A percentile compares a stretch with the other conserved stretches of the same genome.
These are phyloP conservation scores for Pediacus dermestoides DNA, from an alignment of 2,888 invertebrate species.

Conservation along the genomic window DNA sequence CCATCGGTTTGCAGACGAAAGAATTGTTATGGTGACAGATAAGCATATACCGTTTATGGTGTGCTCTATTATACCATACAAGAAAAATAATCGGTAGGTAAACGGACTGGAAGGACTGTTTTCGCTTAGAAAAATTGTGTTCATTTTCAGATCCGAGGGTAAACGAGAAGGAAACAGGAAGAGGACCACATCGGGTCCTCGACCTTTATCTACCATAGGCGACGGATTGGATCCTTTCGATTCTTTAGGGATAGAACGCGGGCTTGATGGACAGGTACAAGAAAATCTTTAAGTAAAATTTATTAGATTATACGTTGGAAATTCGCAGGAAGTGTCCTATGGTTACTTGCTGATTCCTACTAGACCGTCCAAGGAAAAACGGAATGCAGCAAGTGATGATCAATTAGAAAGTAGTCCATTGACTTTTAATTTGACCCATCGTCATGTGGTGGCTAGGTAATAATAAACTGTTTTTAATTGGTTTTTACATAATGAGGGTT, in stretches of 20 bases:
- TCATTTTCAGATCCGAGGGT: constrained; percentile 28
- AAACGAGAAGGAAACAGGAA: constrained; percentile 57
- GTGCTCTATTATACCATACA: constrained; percentile 85
- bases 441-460: constrained; percentile 60
- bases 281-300: constrained; percentile 7
- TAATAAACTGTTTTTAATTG: background rate
- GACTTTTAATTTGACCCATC: constrained; percentile 31
- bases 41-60: constrained; percentile 79
- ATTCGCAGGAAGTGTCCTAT: constrained; percentile 77
- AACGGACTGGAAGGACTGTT: constrained; percentile 1
- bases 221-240: constrained; percentile 84
- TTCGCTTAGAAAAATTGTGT: constrained; percentile 4
- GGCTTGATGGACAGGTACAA: constrained; percentile 75
- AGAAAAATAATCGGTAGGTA: constrained; percentile 41
- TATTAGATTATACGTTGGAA: constrained; percentile 8
- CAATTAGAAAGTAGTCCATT: constrained; percentile 36
- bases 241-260: constrained; percentile 75
- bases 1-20: constrained; percentile 71
- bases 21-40: constrained; percentile 76
- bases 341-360: constrained; percentile 80
- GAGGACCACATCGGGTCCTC: constrained; percentile 75
- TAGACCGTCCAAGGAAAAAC: constrained; percentile 50
- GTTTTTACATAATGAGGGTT: constrained; percentile 6
- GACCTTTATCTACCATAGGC: constrained; percentile 78
- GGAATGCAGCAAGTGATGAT: constrained; percentile 49